Conservation (phyloP, 35 echinoderm and acorn worm species). For the Lytechinus variegatus region DNA sequence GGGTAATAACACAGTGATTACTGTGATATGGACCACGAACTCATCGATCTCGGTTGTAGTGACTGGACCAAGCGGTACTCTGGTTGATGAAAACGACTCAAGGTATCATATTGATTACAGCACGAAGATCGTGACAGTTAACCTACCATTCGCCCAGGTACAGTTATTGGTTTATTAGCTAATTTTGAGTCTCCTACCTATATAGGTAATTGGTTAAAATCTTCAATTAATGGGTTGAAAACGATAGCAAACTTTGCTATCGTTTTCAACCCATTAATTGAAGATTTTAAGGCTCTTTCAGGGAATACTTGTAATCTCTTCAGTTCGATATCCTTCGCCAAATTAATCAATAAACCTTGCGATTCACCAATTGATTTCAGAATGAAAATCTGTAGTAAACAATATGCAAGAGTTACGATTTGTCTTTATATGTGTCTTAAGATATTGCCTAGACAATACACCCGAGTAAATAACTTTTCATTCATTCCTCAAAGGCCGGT, state of each 20-base stretch:
- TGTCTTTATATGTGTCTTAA: too few species aligned
- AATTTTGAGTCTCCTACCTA: too few species aligned
- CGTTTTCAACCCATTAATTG: neutral
- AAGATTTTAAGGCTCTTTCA: neutral
- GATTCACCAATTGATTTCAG: too few species aligned
- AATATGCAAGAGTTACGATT: too few species aligned
- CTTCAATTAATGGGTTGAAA: neutral
- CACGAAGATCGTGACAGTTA: neutral
- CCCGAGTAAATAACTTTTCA: too few species aligned
- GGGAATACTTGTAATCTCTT: too few species aligned
- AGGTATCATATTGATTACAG: neutral
- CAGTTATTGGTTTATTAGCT: too few species aligned
- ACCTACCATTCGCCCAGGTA: neutral
- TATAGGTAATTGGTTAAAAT: neutral
- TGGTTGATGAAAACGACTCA: too few species aligned
- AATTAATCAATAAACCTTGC: too few species aligned
- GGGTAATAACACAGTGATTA: constrained; percentile 30
- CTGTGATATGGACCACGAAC: neutral
- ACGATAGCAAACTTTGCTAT: neutral
- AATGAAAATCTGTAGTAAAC: too few species aligned
- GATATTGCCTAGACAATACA: too few species aligned
- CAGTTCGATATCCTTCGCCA: too few species aligned
- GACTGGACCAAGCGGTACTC: neutral
- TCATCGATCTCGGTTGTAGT: neutral
- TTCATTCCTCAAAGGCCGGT: neutral